phyloP scores from a whole-genome alignment of 2,797 vertebrate genomes.

The Pangasius macronema region DNA sequence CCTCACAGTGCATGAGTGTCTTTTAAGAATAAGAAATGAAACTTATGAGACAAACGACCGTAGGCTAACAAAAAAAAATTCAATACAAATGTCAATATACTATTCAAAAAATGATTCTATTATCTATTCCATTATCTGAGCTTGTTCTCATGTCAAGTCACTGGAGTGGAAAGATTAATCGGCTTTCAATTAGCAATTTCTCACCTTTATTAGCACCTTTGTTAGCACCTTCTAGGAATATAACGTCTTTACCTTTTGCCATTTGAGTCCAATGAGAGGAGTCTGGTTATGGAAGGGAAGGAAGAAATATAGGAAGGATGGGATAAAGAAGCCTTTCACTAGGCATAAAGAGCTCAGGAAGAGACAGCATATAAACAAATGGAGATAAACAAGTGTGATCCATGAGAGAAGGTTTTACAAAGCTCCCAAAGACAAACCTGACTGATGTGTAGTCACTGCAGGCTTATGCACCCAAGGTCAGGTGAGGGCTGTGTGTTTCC shows the following conservation, averaged over 20 bases:
- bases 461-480: background rate
- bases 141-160: constrained; percentile 4
- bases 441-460: background rate
- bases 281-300: background rate
- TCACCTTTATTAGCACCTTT: constrained; percentile 31
- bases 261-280: background rate
- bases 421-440: background rate
- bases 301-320: background rate
- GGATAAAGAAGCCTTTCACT: background rate
- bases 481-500: background rate
- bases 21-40: background rate
- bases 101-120: constrained; percentile 1
- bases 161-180: constrained; percentile 23
- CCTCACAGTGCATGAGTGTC: background rate
- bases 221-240: constrained; percentile 49
- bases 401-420: background rate
- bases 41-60: background rate
- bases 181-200: constrained; percentile 20
- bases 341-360: background rate
- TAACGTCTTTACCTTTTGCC: constrained; percentile 6
- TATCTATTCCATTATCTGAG: constrained; percentile 26
- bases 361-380: background rate
- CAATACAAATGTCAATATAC: background rate
- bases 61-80: background rate
- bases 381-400: background rate